Base-by-base conservation (phyloP, 2,113 vertebrate species). In the Grus americana region DNA sequence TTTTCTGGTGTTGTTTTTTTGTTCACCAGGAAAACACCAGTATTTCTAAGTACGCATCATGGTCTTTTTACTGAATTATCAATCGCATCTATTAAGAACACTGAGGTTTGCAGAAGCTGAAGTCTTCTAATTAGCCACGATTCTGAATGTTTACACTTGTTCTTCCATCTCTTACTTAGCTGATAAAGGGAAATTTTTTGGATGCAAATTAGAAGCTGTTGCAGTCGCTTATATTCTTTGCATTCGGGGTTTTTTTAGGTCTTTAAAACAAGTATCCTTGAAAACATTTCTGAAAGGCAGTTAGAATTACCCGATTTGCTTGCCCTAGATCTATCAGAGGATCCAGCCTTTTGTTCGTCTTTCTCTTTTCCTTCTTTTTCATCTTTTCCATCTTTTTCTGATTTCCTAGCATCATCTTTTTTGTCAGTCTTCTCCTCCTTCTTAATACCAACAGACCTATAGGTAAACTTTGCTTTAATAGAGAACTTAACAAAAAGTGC, bases 341-440 rank as follows among this genome's bases (percentile, higher is more conserved):
- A 91, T n/a, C 86, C 97, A 4, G 91, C 40, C 57, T 97, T 98
- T 12, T 93, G 96, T 15, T 98, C 98, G 23, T 98, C 98, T 52
- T 96, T 97, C 11, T 98, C 98, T 90, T 96, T 97, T 32, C 94
- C 96, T 67, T 98, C 98, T 95, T 99, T 99, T 47, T 98, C 98
- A 36, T 99, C 99, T 96, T 98, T 98, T 65, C 96, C 98, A 26
- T 97, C 97, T 89, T 97, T 96, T 79, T 98, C 98, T 3, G 84
- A 90, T 68, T 95, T 97, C 76, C 98, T 98, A 11, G 86, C 26
- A 81, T 99, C 99, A 16, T 98, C 98, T 66, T 97, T 98, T 50
- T 96, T 98, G 38, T 99, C 99, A 0, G 61, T 44, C 92, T 98
- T 99, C 47, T 99, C 99, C 66, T 99, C 99, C 86, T 99, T 99